Evolutionary conservation across 2,797 vertebrate species (phyloP).

Genomic region (Epinephelus coioides): DNA sequence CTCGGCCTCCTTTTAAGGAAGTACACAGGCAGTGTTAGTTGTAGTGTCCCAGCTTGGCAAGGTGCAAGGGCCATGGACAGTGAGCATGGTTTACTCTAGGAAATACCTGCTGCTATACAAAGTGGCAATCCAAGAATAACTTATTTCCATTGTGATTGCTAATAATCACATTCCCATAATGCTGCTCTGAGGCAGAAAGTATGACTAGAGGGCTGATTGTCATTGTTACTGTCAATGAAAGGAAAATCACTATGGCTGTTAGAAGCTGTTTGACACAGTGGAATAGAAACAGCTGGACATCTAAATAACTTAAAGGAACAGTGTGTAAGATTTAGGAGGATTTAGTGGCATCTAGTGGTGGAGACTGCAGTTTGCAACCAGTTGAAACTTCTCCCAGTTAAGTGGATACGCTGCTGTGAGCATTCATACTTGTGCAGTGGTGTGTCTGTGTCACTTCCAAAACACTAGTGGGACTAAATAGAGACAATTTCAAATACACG

Average conservation of each 20-base stretch:
- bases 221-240: not conserved
- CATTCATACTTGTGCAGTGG: too few relatives aligned
- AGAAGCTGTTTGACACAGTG: constrained; percentile 5
- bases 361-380: too few relatives aligned
- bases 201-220: not conserved
- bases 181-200: constrained; percentile 27
- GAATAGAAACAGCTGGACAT: constrained; percentile 3
- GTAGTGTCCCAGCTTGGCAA: constrained; percentile 73
- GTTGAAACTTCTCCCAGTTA: too few relatives aligned
- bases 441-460: too few relatives aligned
- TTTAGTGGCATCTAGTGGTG: too few relatives aligned
- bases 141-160: constrained; percentile 65
- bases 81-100: constrained; percentile 74
- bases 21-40: constrained; percentile 70
- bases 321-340: too few relatives aligned
- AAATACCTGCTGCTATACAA: constrained; percentile 79
- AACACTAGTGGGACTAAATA: too few relatives aligned
- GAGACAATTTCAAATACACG: too few relatives aligned
- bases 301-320: not conserved
- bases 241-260: not conserved
- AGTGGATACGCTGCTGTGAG: too few relatives aligned
- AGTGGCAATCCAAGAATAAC: constrained; percentile 69
- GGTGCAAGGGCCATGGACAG: constrained; percentile 58
- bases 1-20: constrained; percentile 84
- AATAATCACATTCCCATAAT: constrained; percentile 47